phyloP scores from a whole-genome alignment of 2,113 vertebrate species.

The Leptobrachium leishanense region DNA sequence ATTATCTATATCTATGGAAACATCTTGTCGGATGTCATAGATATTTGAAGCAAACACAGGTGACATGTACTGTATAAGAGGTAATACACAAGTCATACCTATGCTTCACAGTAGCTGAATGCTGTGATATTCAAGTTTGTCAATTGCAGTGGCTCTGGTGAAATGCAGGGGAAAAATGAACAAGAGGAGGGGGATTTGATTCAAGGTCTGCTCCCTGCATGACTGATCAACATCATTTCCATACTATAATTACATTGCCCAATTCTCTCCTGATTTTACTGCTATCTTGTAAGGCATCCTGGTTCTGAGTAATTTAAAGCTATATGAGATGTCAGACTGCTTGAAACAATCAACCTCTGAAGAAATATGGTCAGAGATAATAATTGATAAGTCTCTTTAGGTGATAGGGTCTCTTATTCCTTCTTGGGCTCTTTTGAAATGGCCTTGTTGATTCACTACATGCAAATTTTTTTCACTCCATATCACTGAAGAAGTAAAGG shows the following conservation, averaged over 20 bases:
- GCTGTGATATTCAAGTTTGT: constrained; percentile 18
- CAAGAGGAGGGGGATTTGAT: constrained; percentile 56
- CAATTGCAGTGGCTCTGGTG: constrained; percentile 47
- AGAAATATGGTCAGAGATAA: constrained; percentile 80
- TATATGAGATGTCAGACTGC: constrained; percentile 80
- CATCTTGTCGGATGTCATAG: constrained; percentile 34
- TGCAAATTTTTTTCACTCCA: constrained; percentile 50
- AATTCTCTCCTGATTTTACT: constrained; percentile 84
- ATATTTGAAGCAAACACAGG: constrained; percentile 34
- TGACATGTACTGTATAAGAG: constrained; percentile 35
- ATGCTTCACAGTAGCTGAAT: constrained; percentile 17
- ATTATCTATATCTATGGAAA: constrained; percentile 3
- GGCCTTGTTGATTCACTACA: constrained; percentile 60
- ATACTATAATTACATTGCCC: constrained; percentile 95
- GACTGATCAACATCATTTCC: constrained; percentile 89
- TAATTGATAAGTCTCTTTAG: constrained; percentile 87
- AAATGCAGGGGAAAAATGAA: constrained; percentile 43
- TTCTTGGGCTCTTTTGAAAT: constrained; percentile 60
- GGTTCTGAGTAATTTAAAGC: constrained; percentile 85
- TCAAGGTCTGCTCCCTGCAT: constrained; percentile 83
- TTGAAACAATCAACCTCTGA: constrained; percentile 82
- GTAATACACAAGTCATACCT: constrained; percentile 43
- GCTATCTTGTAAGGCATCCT: constrained; percentile 78
- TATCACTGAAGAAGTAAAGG: neutral
- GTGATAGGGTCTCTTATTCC: constrained; percentile 61